Base-by-base conservation (phyloP, 2,888 invertebrate genomes). In the Lithophane semibrunnea region DNA sequence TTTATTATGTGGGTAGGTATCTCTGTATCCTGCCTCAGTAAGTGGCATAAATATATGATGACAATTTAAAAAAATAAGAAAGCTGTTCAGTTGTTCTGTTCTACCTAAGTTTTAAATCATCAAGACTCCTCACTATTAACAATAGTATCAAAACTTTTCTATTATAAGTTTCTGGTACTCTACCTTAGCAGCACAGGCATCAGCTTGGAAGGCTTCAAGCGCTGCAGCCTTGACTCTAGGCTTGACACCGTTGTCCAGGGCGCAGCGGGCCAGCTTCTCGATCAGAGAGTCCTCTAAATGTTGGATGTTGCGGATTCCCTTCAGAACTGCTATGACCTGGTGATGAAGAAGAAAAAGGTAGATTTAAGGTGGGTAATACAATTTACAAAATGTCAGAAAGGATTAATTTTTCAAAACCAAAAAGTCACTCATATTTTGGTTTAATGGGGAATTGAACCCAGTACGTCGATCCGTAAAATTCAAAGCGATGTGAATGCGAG, bases 281-380 rank as follows among this genome's bases (percentile, higher is more conserved):
- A 97, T 92, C 0, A 98, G 97, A 1, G 95, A 95, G 74, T 97
- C 97, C 76, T 97, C 97, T 74, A 98, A 91, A 87, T 97, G 97
- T 44, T 97, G 97, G 75, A 98, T 97, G 93, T 99, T 99, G 21
- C 98, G 98, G 75, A 99, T 97, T 10, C 98, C 98, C 92, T 99
- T 99, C 60, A 99, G 94, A 0, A 98, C 97, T 54, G 98, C 97
- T 49, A 99, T 95, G 21, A 98, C 96, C 95, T 97, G 89, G n/a
- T n/a, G n/a, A 60, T 47, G 13, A 42, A 16, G 16, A 71, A 63
- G 0, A 60, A 13, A 66, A 8, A 18, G 8, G 61, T 42, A 21
- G 3, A 54, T 29, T 49, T 47, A 13, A 29, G n/a, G n/a, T 24
- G 47, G 44, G 12, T 18, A 64, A 42, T 64, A 66, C 10, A 44